A percentile compares a stretch with the other conserved stretches of the same genome.
phyloP scores from a whole-genome alignment of 2,888 invertebrate species.

The Drosophila trichaetosa region DNA sequence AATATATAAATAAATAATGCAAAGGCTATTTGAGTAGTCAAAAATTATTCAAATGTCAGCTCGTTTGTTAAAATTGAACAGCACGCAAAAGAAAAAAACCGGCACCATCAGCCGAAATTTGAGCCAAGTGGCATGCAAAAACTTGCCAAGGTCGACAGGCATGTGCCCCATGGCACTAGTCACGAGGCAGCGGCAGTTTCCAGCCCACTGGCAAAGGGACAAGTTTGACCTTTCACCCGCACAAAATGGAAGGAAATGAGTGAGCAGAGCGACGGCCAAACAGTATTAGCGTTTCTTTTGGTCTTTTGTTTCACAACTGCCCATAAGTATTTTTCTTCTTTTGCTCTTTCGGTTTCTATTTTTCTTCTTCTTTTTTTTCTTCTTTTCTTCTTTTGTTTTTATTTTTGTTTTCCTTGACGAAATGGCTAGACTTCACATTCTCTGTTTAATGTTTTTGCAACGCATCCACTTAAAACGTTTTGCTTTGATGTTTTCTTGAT shows the following conservation, averaged over 20 bases:
- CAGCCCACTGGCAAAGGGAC: conserved; percentile 5
- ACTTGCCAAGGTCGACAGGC: conserved; percentile 4
- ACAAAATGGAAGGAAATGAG: not conserved
- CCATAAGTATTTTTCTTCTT: conserved; percentile 3
- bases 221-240: conserved; percentile 32
- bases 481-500: conserved; percentile 67
- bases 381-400: not conserved
- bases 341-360: not conserved
- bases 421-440: conserved; percentile 54
- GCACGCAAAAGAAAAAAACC: not conserved
- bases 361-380: not conserved
- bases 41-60: conserved; percentile 61
- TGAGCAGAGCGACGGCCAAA: conserved; percentile 60
- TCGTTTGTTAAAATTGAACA: conserved; percentile 61
- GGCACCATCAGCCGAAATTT: conserved; percentile 9
- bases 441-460: conserved; percentile 61
- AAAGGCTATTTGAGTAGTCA: conserved; percentile 59
- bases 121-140: conserved; percentile 23
- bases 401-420: conserved; percentile 5
- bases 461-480: conserved; percentile 67
- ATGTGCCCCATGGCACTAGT: conserved; percentile 17
- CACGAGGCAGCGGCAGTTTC: conserved; percentile 5
- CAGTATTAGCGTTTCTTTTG: conserved; percentile 25
- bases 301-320: conserved; percentile 23
- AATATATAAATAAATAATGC: conserved; percentile 43